A percentile compares a stretch with the other conserved stretches of the same genome.
Conservation (phyloP, 2,797 vertebrate species). For the Melanotaenia nigrans region DNA sequence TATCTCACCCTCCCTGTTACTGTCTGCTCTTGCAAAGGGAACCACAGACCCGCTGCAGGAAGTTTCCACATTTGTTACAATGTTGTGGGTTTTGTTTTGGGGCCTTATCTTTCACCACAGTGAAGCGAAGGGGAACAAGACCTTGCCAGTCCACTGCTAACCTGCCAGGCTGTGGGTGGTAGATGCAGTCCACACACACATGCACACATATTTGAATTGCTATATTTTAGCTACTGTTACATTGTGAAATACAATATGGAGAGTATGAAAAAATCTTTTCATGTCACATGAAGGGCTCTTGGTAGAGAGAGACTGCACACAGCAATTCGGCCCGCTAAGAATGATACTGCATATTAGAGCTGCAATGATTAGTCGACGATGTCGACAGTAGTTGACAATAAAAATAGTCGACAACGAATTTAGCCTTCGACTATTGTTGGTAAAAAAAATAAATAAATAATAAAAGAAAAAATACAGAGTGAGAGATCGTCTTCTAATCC, state of each 20-base stretch:
- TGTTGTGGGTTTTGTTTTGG: constrained; percentile 56
- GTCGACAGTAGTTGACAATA: no score
- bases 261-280: not conserved
- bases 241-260: constrained; percentile 17
- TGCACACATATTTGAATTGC: not conserved
- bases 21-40: constrained; percentile 26
- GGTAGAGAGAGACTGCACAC: not conserved
- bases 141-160: constrained; percentile 52
- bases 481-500: no score
- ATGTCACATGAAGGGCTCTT: constrained; percentile 1
- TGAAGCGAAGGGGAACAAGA: constrained; percentile 50
- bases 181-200: constrained; percentile 45
- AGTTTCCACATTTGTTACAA: constrained; percentile 45
- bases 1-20: not conserved
- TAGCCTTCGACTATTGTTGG: no score
- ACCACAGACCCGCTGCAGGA: constrained; percentile 45
- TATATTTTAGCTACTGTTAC: constrained; percentile 33
- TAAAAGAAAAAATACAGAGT: no score
- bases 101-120: constrained; percentile 55
- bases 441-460: no score
- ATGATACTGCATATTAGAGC: not conserved
- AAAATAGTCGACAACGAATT: no score
- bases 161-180: constrained; percentile 50
- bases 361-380: no score
- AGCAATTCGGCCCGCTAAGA: not conserved